Percentiles rank a stretch among this genome's conserved stretches.
These are phyloP conservation scores for Ptychodera flava DNA, from an alignment of 35 echinoderm and acorn worm genomes.

Conservation along the genomic window DNA sequence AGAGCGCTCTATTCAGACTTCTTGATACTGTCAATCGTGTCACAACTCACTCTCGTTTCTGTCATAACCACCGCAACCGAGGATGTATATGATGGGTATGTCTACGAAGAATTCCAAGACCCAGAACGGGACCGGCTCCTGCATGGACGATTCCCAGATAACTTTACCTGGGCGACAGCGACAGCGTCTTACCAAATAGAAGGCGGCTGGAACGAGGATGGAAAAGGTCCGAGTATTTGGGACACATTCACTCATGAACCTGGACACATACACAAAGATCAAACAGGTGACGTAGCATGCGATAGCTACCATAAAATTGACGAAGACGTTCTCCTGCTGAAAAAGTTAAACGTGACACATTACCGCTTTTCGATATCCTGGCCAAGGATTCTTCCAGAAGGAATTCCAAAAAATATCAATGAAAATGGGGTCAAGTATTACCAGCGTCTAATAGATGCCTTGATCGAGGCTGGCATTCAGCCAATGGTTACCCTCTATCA, in stretches of 20 bases:
- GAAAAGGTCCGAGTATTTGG: slow-evolving; percentile 72
- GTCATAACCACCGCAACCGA: not conserved
- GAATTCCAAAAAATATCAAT: slow-evolving; percentile 66
- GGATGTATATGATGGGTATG: slow-evolving; percentile 13
- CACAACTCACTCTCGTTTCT: not conserved
- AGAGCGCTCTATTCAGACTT: too few relatives aligned
- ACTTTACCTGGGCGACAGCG: slow-evolving; percentile 67
- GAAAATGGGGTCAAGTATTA: slow-evolving; percentile 77
- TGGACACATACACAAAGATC: slow-evolving; percentile 31
- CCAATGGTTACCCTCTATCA: slow-evolving; percentile 88
- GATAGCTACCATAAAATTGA: slow-evolving; percentile 83
- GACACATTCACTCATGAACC: slow-evolving; percentile 53
- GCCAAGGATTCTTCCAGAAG: slow-evolving; percentile 64
- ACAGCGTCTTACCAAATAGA: slow-evolving; percentile 89
- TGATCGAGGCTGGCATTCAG: slow-evolving; percentile 43
- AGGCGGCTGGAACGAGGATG: slow-evolving; percentile 74
- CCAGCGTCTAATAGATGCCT: slow-evolving; percentile 56
- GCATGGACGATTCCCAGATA: slow-evolving; percentile 63
- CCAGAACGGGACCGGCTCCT: slow-evolving; percentile 65
- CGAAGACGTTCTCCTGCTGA: slow-evolving; percentile 58
- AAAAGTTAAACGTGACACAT: slow-evolving; percentile 53
- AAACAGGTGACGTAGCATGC: slow-evolving; percentile 72
- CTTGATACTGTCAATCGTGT: too few relatives aligned
- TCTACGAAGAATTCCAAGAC: slow-evolving; percentile 68
- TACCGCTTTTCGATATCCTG: slow-evolving; percentile 94